These are phyloP conservation scores for Eolophus roseicapilla DNA, from an alignment of 2,113 vertebrate species.

Conservation along the genomic window DNA sequence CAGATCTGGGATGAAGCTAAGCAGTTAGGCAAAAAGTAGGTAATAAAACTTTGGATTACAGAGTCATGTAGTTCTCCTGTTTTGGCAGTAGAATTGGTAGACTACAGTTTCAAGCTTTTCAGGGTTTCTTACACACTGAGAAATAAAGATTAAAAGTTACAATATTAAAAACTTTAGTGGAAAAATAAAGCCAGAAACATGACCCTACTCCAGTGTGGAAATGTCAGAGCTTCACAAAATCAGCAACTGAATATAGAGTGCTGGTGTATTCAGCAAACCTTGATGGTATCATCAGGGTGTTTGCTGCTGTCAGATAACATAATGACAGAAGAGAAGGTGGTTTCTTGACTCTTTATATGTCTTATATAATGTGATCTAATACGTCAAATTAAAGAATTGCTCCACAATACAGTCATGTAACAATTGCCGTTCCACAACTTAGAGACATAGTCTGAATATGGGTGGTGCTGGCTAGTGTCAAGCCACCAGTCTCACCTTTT, in stretches of 20 bases:
- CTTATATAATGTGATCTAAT: neutral
- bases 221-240: neutral
- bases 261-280: neutral
- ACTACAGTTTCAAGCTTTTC: neutral
- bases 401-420: neutral
- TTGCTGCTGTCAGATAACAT: neutral
- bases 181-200: neutral
- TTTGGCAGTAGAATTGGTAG: neutral
- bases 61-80: neutral
- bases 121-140: neutral
- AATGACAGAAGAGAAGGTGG: neutral
- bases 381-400: neutral
- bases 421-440: neutral
- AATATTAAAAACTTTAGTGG: neutral
- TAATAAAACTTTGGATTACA: neutral
- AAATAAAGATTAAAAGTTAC: neutral
- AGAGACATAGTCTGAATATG: neutral
- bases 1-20: slow-evolving; percentile 21
- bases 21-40: slow-evolving; percentile 9
- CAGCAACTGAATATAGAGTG: neutral
- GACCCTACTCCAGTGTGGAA: neutral
- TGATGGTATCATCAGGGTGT: neutral
- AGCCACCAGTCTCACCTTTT: neutral
- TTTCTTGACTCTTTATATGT: neutral
- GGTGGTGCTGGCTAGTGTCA: neutral